Evolutionary conservation across 2,888 invertebrate genomes (phyloP).

Genomic region (Rhaphigaster nebulosa): DNA sequence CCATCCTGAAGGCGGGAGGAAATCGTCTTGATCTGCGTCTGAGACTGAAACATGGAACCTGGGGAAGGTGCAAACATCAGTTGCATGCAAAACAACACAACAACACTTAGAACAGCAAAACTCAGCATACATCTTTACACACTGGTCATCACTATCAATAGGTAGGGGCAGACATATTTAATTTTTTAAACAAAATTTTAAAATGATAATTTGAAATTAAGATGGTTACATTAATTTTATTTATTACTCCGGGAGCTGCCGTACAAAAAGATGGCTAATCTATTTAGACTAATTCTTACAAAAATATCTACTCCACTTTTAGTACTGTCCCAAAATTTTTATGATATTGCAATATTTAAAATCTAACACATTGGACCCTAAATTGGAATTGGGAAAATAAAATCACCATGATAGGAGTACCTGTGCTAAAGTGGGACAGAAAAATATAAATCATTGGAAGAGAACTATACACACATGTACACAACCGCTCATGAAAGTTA

Average conservation of each 20-base stretch:
- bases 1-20: conserved; percentile 72
- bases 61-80: conserved; percentile 65
- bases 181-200: not conserved
- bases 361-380: no score
- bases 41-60: conserved; percentile 67
- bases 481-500: no score
- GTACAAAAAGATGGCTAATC: no score
- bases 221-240: not conserved
- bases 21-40: conserved; percentile 64
- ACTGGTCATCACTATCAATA: conserved; percentile 52
- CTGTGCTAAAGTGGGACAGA: no score
- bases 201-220: not conserved
- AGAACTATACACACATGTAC: no score
- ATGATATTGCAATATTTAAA: no score
- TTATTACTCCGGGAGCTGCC: not conserved
- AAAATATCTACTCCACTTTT: no score
- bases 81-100: conserved; percentile 63
- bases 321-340: no score
- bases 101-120: conserved; percentile 60
- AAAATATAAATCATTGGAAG: no score
- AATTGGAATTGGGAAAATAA: no score
- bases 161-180: not conserved
- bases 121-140: conserved; percentile 58
- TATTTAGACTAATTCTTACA: no score
- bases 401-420: no score